A percentile compares a stretch with the other conserved stretches of the same genome.
These are phyloP conservation scores for Redunca redunca DNA, from an alignment of 2,113 vertebrate genomes.

Conservation along the genomic window DNA sequence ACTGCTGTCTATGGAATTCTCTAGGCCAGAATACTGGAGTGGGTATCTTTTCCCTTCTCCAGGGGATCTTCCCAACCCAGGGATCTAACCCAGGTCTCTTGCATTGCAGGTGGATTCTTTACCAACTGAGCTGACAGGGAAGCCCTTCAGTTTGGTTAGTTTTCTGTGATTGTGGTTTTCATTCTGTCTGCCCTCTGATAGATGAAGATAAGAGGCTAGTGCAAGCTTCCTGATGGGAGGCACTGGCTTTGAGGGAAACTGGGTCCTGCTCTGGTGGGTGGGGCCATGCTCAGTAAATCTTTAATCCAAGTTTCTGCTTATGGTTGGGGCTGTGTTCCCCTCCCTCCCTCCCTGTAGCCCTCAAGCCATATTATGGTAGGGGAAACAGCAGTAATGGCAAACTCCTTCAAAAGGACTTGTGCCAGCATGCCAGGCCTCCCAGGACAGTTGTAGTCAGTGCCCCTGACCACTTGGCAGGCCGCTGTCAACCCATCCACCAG, in stretches of 20 bases:
- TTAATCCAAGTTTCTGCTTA: not conserved
- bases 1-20: not conserved
- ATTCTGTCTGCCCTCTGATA: not conserved
- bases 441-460: not conserved
- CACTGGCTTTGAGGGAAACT: not conserved
- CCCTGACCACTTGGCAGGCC: not conserved
- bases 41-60: not conserved
- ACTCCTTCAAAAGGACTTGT: not conserved
- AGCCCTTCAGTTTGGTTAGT: not conserved
- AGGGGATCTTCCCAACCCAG: not conserved
- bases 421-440: not conserved
- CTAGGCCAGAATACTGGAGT: not conserved
- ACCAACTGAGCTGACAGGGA: not conserved
- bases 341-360: not conserved
- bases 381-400: not conserved
- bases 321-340: not conserved
- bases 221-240: not conserved
- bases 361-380: not conserved
- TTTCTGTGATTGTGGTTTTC: not conserved
- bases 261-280: not conserved
- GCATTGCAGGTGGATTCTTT: not conserved
- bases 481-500: not conserved
- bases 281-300: not conserved
- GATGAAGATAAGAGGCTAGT: not conserved
- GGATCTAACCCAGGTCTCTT: not conserved